Evolutionary conservation across 2,113 vertebrate genomes (phyloP).

Genomic region (Corydoras sp.): DNA sequence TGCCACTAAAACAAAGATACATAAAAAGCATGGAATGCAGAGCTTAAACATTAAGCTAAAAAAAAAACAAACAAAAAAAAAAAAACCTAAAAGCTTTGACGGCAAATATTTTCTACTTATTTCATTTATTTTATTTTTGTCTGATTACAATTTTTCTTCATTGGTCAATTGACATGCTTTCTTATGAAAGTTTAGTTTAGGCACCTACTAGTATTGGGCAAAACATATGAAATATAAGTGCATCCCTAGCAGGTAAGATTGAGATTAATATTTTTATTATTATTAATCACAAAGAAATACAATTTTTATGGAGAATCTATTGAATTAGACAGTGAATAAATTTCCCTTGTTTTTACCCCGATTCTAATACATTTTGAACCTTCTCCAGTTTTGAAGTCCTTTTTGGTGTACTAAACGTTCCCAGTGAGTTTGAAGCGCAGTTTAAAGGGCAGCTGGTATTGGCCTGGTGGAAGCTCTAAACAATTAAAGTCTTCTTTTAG

Average conservation of each 20-base stretch:
- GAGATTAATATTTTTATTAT: constrained; percentile 28
- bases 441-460: constrained; percentile 9
- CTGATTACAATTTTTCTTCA: constrained; percentile 29
- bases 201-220: constrained; percentile 57
- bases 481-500: constrained; percentile 7
- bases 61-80: constrained; percentile 66
- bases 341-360: constrained; percentile 3
- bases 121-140: constrained; percentile 40
- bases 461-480: not conserved
- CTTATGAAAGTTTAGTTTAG: constrained; percentile 58
- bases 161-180: constrained; percentile 49
- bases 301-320: not conserved
- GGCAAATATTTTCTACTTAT: constrained; percentile 33
- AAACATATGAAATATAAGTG: constrained; percentile 55
- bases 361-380: not conserved
- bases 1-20: constrained; percentile 61
- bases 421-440: not conserved
- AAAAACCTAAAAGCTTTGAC: constrained; percentile 58
- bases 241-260: constrained; percentile 62
- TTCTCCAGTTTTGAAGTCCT: constrained; percentile 2
- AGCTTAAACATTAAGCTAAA: constrained; percentile 63
- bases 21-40: constrained; percentile 73
- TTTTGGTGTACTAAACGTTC: constrained; percentile 7
- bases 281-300: not conserved
- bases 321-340: constrained; percentile 3